Evolutionary conservation across 2,888 invertebrate species (phyloP), one percentile per base, ranked within the genome.

Genomic region (Galeopsomyia nigrocyanea): DNA sequence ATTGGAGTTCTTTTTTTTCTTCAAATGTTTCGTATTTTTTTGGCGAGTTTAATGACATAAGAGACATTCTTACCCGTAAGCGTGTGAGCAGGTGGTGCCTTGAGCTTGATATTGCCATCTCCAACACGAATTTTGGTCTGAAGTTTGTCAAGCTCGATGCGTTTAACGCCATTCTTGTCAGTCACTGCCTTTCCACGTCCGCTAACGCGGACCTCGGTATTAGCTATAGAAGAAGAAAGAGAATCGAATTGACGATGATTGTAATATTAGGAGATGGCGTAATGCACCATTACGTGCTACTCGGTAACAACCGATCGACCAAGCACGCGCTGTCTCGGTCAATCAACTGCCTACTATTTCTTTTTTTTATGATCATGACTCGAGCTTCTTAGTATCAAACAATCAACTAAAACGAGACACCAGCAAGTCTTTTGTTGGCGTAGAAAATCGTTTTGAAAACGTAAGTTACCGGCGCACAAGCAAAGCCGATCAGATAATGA

Each of bases 121-220:
- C 89, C 90, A 50, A 93, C 88, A 76, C 89, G 89, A 66, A 91
- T 87, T 83, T 91, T 92, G 16, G 90, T 87, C 60, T 88, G 83
- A 22, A 92, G 82, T 80, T 90, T 91, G 66, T 92, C 90, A 2
- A 90, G 86, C 78, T 90, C 90, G 65, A 92, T 87, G 80, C 90
- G 91, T 67, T 90, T 88, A 6, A 90, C 88, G 0, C 90, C 91
- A 14, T 92, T 90, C 76, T 88, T 90, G 62, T 87, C 84, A 1
- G 80, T 82, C 6, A 90, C 84, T 3, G 89, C 88, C 77, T 91
- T 92, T 0, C 90, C 90, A 26, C 85, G 85, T 0, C 90, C 91
- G 74, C 89, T 91, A 0, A 90, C 89, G 46, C 89, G 87, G 0
- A 90, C 90, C 68, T 90, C 88, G 9, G 90, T 90, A 62, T 90